Percentiles rank a stretch among this genome's conserved stretches.
These are phyloP conservation scores for Oxygymnocypris stewartii DNA, from an alignment of 2,113 vertebrate species.

Conservation along the genomic window DNA sequence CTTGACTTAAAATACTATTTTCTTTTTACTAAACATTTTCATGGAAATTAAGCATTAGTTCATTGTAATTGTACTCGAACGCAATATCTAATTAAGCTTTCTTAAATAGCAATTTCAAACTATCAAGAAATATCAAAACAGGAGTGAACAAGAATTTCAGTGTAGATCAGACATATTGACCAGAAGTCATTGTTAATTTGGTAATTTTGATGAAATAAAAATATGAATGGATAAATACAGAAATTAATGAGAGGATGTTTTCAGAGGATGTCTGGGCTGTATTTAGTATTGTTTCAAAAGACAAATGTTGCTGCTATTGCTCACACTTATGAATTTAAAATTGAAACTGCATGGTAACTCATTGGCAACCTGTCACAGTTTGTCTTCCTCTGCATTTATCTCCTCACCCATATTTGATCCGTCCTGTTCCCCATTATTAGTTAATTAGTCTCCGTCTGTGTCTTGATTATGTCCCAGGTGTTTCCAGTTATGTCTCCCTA, in stretches of 20 bases:
- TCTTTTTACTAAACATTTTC: not conserved
- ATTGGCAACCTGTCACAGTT: no score
- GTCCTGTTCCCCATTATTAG: no score
- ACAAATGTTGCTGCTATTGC: conserved; percentile 20
- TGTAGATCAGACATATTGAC: not conserved
- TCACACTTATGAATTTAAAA: not conserved
- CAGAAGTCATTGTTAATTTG: conserved; percentile 30
- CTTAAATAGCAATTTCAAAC: not conserved
- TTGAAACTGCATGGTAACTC: not conserved
- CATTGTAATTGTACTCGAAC: not conserved
- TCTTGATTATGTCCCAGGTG: no score
- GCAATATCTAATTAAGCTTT: not conserved
- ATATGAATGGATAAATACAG: conserved; percentile 49
- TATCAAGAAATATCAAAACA: not conserved
- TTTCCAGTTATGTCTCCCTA: no score
- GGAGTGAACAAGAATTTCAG: conserved; percentile 1
- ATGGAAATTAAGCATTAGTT: not conserved
- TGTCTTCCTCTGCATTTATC: no score
- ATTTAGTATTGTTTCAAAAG: conserved; percentile 13
- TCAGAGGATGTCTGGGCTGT: conserved; percentile 20
- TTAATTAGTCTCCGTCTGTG: no score
- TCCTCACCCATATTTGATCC: no score
- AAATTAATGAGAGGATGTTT: conserved; percentile 19
- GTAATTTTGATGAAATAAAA: conserved; percentile 50
- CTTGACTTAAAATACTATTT: not conserved